phyloP scores from a whole-genome alignment of 2,113 vertebrate species.

The Argyrosomus japonicus region DNA sequence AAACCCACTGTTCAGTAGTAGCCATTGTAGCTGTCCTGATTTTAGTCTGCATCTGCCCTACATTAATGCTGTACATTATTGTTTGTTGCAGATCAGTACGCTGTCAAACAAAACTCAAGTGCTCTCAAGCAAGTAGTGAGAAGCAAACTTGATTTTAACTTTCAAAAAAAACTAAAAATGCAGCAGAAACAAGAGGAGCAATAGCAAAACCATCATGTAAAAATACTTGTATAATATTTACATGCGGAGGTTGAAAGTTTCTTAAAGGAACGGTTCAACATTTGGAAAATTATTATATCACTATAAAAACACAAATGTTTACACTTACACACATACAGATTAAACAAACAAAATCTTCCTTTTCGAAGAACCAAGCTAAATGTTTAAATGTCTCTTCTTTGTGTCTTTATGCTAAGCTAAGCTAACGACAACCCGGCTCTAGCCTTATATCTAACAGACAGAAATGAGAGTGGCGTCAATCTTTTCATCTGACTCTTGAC shows the following conservation, averaged over 20 bases:
- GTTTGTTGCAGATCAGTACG: conserved; percentile 24
- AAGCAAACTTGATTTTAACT: conserved; percentile 28
- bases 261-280: neutral
- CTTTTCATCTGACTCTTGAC: neutral
- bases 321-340: neutral
- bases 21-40: conserved; percentile 24
- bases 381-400: neutral
- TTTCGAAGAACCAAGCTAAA: no score
- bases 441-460: neutral
- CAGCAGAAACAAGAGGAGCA: neutral
- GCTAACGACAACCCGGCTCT: neutral
- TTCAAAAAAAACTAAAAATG: neutral
- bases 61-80: conserved; percentile 9
- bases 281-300: neutral
- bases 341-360: neutral
- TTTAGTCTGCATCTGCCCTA: conserved; percentile 34
- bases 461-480: neutral
- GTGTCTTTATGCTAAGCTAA: neutral
- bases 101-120: conserved; percentile 31
- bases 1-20: conserved; percentile 47
- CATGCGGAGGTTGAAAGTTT: neutral
- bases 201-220: neutral
- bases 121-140: conserved; percentile 4
- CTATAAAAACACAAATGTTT: neutral
- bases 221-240: neutral